phyloP scores from a whole-genome alignment of 2,888 invertebrate genomes.

The Drosophila sordidapex region DNA sequence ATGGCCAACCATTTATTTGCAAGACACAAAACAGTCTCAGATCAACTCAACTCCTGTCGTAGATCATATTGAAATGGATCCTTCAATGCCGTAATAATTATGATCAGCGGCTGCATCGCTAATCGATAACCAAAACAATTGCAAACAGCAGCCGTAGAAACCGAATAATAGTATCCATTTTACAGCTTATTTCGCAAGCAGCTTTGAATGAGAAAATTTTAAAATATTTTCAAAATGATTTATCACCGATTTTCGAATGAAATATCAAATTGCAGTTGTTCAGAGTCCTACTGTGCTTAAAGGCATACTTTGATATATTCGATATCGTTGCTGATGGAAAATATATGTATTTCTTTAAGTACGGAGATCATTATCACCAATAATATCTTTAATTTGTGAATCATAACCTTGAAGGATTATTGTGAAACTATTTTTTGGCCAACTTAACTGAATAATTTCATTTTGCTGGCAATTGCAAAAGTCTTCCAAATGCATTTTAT shows the following conservation, averaged over 20 bases:
- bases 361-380: neutral
- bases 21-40: neutral
- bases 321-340: neutral
- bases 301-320: neutral
- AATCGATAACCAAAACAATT: neutral
- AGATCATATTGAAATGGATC: neutral
- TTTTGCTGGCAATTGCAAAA: neutral
- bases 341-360: neutral
- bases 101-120: neutral
- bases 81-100: neutral
- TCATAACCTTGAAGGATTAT: neutral
- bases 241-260: neutral
- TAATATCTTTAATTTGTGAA: neutral
- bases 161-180: neutral
- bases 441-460: neutral
- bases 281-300: neutral
- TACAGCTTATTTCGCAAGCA: neutral
- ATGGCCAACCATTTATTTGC: neutral
- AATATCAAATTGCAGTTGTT: neutral
- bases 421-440: neutral
- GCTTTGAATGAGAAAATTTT: neutral
- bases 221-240: neutral
- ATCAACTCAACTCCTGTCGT: neutral
- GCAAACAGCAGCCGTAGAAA: neutral
- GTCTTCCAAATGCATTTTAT: neutral